Base-by-base conservation (phyloP, 2,797 vertebrate species). In the Eupleurogrammus muticus region DNA sequence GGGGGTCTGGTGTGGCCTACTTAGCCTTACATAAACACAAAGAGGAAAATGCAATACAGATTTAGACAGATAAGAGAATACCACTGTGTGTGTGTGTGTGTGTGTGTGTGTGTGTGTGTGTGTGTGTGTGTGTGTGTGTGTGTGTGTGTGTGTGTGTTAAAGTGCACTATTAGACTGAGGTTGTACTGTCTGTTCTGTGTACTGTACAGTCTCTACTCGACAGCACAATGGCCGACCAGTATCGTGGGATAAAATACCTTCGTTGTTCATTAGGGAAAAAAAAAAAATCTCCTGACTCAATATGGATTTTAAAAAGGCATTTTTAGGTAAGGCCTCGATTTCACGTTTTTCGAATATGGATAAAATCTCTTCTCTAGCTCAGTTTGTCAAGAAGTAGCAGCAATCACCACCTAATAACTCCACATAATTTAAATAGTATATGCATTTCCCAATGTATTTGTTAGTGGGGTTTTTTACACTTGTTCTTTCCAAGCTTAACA, bases 351-450 rank as follows among this genome's bases (percentile, higher is more conserved):
- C 38, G 4, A 34, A 20, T 54, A 14, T 61, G 12, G 35, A 61
- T 23, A 20, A 49, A 56, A 58, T 40, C n/a, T n/a, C n/a, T n/a
- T n/a, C n/a, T n/a, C n/a, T n/a, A n/a, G n/a, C n/a, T n/a, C 3
- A 35, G 23, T 52, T 40, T 13, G 12, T 58, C n/a, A 7, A 59
- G n/a, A 46, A 61, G 21, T 28, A 48, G 44, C 35, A 58, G 56
- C 24, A 54, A 65, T 13, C 3, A 20, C 1, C 20, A 32, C 59
- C 44, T 21, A 14, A 68, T n/a, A 9, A 10, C 61, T 53, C 7
- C n/a, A 7, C 11, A 63, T 47, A 34, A 60, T 3, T 44, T 54
- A n/a, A 44, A 23, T 59, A 91, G 86, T 83, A 88, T 50, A 80
- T 68, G 53, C 75, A 80, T 78, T 75, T 87, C 82, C 75, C 65